phyloP scores from a whole-genome alignment of 2,113 vertebrate genomes.

The Rhipidura dahli region DNA sequence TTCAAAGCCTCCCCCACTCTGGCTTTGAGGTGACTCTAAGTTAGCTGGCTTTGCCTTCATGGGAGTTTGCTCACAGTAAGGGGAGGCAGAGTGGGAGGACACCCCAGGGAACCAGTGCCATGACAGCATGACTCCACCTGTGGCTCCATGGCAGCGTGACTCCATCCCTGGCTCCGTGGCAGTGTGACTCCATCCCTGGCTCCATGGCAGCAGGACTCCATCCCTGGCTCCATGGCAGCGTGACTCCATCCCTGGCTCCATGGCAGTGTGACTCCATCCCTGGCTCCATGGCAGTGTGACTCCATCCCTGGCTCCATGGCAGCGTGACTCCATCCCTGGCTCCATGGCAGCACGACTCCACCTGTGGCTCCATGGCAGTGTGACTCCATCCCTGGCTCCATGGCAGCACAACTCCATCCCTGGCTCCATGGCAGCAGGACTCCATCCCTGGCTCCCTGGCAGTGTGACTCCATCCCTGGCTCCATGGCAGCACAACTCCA shows the following conservation, averaged over 20 bases:
- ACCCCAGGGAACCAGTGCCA: rapidly evolving
- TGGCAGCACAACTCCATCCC: neutral
- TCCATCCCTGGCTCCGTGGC: no score
- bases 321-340: neutral
- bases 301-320: no score
- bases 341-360: neutral
- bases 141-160: neutral
- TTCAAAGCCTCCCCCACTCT: neutral
- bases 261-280: neutral
- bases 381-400: no score
- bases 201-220: neutral
- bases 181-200: no score
- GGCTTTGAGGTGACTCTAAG: neutral
- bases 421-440: neutral
- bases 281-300: no score
- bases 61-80: rapidly evolving
- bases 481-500: neutral
- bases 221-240: neutral
- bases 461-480: no score
- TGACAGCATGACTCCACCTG: neutral
- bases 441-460: neutral
- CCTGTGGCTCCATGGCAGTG: no score
- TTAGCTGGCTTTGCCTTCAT: neutral
- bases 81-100: neutral
- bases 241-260: neutral